phyloP scores from a whole-genome alignment of 2,113 vertebrate genomes.

The Caranx ignobilis region DNA sequence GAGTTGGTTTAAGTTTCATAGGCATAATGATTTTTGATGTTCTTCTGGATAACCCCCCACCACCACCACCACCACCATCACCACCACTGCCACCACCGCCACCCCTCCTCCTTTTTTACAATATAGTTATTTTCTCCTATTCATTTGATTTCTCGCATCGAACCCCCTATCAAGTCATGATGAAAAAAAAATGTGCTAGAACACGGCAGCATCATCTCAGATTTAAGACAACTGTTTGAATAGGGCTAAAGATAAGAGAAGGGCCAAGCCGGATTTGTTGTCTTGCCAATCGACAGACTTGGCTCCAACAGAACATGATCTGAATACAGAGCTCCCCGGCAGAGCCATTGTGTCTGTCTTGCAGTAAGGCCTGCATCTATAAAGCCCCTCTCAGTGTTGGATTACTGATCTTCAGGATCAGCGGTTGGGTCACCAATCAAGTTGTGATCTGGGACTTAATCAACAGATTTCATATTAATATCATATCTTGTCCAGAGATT shows the following conservation, averaged over 20 bases:
- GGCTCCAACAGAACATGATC: conserved; percentile 60
- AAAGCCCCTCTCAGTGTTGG: conserved; percentile 36
- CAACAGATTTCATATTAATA: conserved; percentile 17
- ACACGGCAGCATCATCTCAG: conserved; percentile 41
- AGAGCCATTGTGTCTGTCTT: conserved; percentile 54
- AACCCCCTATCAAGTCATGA: conserved; percentile 9
- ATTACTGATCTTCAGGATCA: conserved; percentile 55
- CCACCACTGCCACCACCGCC: too few relatives aligned
- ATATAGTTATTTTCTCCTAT: not conserved
- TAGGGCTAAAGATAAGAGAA: conserved; percentile 52
- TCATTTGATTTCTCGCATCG: conserved; percentile 13
- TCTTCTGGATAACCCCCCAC: not conserved
- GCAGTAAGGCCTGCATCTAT: conserved; percentile 24
- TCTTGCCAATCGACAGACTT: conserved; percentile 60
- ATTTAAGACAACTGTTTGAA: conserved; percentile 50
- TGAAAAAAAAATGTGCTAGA: not conserved
- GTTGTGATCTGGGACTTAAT: conserved; percentile 39
- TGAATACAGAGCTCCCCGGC: conserved; percentile 49
- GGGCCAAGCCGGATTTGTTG: conserved; percentile 54
- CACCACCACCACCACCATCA: too few relatives aligned
- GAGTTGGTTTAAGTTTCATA: conserved; percentile 16
- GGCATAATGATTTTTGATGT: conserved; percentile 7
- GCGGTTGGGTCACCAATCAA: conserved; percentile 25
- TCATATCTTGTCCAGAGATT: too few relatives aligned
- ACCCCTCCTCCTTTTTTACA: not conserved